These are phyloP conservation scores for Bolinopsis microptera DNA, from an alignment of 37 sponge, comb jelly and placozoan genomes.

Conservation along the genomic window DNA sequence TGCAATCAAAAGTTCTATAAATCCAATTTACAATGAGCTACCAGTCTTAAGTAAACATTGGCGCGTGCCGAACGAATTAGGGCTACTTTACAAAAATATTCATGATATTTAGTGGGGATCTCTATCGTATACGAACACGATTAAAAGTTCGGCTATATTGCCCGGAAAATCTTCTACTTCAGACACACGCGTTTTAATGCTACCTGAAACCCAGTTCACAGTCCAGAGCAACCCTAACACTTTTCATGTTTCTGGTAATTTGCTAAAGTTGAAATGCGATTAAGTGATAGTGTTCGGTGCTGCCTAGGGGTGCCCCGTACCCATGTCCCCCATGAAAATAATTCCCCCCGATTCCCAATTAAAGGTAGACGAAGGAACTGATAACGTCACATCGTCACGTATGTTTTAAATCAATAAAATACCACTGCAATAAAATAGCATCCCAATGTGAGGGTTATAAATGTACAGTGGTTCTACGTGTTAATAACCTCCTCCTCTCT, in stretches of 20 bases:
- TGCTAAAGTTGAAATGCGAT: background rate
- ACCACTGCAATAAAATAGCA: too few species aligned
- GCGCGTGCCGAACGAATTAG: conserved; percentile 19
- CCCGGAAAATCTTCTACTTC: background rate
- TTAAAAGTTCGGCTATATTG: background rate
- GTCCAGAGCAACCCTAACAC: too few species aligned
- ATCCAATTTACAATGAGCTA: conserved; percentile 7
- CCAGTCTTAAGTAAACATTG: conserved; percentile 15
- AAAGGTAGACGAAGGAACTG: background rate
- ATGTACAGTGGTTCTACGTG: too few species aligned
- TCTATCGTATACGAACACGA: background rate
- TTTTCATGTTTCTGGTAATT: background rate
- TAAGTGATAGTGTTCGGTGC: background rate
- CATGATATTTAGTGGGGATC: background rate
- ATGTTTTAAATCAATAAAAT: too few species aligned
- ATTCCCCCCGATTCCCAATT: background rate
- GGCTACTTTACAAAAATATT: background rate
- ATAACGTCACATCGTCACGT: too few species aligned
- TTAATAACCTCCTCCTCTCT: too few species aligned
- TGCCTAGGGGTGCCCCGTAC: background rate
- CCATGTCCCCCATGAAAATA: background rate
- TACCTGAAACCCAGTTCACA: too few species aligned
- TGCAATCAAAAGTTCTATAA: conserved; percentile 39
- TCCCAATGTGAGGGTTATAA: too few species aligned
- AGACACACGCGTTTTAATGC: background rate